phyloP scores from a whole-genome alignment of 2,888 invertebrate genomes.

The Lepidochitona cinerea region DNA sequence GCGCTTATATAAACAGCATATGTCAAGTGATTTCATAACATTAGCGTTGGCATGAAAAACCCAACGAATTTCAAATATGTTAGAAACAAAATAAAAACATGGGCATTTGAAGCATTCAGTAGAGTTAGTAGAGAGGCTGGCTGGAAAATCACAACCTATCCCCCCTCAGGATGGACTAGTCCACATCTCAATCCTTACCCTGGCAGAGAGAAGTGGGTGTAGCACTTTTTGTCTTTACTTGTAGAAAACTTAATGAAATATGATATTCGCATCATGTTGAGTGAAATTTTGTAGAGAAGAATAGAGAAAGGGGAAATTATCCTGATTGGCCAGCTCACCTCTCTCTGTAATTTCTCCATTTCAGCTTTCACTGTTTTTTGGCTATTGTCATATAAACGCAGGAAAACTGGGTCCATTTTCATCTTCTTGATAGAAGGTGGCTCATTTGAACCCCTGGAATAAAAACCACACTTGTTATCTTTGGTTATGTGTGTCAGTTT shows the following conservation, averaged over 20 bases:
- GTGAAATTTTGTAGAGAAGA: not conserved
- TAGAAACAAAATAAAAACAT: too few species aligned
- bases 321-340: slow-evolving; percentile 20
- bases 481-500: too few species aligned
- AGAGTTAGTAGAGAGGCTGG: slow-evolving; percentile 8
- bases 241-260: not conserved
- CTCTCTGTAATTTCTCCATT: slow-evolving; percentile 24
- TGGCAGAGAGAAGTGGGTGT: not conserved
- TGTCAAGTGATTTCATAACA: too few species aligned
- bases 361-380: slow-evolving; percentile 33
- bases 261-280: not conserved
- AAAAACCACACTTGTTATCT: not conserved
- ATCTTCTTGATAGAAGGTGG: slow-evolving; percentile 13
- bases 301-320: not conserved
- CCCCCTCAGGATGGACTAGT: not conserved
- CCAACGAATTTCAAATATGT: too few species aligned
- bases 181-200: not conserved
- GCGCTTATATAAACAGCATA: too few species aligned
- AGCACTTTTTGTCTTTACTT: too few species aligned
- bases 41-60: too few species aligned
- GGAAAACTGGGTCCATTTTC: slow-evolving; percentile 25
- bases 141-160: slow-evolving; percentile 1
- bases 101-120: too few species aligned
- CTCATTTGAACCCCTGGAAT: slow-evolving; percentile 71
- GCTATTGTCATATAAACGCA: slow-evolving; percentile 28